Percentiles rank a stretch among this genome's conserved stretches.
Evolutionary conservation across 2,113 vertebrate genomes (phyloP).

Genomic region (Ginglymostoma cirratum): DNA sequence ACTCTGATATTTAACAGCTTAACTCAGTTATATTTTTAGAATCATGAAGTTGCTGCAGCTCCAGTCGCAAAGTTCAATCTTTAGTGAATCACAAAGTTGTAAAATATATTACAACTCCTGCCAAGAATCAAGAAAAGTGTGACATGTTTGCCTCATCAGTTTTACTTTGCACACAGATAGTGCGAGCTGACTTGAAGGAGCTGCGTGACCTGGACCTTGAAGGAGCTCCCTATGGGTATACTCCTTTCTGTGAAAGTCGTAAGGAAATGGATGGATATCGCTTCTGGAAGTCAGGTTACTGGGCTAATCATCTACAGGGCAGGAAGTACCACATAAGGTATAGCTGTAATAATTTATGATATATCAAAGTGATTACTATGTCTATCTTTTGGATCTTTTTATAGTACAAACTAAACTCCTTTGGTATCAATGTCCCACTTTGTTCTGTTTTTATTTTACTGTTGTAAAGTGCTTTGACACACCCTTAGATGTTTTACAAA

Average conservation of each 20-base stretch:
- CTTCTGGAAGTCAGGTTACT: conserved; percentile 97
- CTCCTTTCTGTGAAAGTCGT: conserved; percentile 92
- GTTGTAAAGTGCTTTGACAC: neutral
- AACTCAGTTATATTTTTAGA: neutral
- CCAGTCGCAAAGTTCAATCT: neutral
- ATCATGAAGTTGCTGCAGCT: neutral
- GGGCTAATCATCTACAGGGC: conserved; percentile 91
- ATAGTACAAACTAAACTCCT: neutral
- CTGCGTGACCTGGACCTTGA: conserved; percentile 86
- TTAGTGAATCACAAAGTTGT: neutral
- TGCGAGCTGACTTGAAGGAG: conserved; percentile 90
- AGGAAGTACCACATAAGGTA: conserved; percentile 98
- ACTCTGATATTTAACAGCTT: neutral
- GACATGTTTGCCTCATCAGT: neutral
- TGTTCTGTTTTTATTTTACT: neutral
- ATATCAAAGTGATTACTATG: neutral
- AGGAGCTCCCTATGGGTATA: conserved; percentile 93
- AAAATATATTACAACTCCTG: neutral
- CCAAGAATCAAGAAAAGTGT: neutral
- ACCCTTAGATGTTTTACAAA: neutral
- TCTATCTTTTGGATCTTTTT: neutral
- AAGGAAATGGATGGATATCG: conserved; percentile 95
- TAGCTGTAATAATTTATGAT: neutral
- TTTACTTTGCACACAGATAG: conserved; percentile 66
- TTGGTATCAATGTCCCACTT: neutral